phyloP scores from a whole-genome alignment of 2,113 vertebrate genomes.

The Crotalus horridus region DNA sequence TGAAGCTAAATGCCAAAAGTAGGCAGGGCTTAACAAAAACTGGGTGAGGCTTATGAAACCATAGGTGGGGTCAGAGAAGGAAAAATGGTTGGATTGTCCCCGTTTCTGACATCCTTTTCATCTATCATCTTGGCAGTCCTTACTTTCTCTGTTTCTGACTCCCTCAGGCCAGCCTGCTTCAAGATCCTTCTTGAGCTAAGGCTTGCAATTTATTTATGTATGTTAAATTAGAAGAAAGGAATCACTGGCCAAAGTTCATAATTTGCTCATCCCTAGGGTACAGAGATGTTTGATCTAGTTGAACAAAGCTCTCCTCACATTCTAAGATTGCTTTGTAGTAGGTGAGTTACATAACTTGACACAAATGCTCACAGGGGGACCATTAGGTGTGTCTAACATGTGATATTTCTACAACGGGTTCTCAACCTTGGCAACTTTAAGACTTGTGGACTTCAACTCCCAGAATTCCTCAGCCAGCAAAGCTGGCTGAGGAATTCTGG shows the following conservation, averaged over 20 bases:
- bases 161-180: background rate
- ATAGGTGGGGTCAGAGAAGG: background rate
- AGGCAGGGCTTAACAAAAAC: background rate
- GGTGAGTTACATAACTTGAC: background rate
- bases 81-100: background rate
- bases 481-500: too few species aligned
- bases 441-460: too few species aligned
- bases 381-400: background rate
- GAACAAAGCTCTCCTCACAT: background rate
- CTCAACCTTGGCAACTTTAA: too few species aligned
- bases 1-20: background rate
- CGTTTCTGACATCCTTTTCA: background rate
- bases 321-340: background rate
- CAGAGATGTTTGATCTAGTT: background rate
- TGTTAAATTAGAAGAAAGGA: background rate
- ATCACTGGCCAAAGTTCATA: background rate
- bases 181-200: background rate
- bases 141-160: background rate
- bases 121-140: background rate
- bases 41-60: background rate
- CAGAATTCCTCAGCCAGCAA: too few species aligned
- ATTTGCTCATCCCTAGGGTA: background rate
- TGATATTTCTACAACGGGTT: too few species aligned
- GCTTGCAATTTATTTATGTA: background rate
- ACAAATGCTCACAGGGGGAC: background rate